Base-by-base conservation (phyloP, 2,888 invertebrate species). In the Phalera bucephala region DNA sequence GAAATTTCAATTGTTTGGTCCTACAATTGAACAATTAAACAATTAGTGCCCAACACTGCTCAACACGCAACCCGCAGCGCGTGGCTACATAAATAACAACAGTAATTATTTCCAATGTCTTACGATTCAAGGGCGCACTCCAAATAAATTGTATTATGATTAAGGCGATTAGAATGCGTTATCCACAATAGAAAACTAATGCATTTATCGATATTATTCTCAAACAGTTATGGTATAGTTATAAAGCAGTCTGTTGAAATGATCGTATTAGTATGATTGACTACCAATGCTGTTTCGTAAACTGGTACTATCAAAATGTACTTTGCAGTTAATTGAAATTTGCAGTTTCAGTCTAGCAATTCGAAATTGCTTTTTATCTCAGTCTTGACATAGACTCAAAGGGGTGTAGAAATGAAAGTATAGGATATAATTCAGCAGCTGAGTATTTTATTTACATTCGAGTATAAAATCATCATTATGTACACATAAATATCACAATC, bases 401-500 rank as follows among this genome's bases (percentile, higher is more conserved):
- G 20, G 31, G 33, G 31, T 12, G 17, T 22, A 20, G 12, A 3
- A 23, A 63, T 40, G 35, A 30, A 70, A 64, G 65, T 36, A 40
- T 55, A 45, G 14, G 30, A 38, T 72, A 67, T 62, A 76, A 63
- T 82, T 88, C 87, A 86, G 82, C 84, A 83, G 84, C 81, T 79
- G 80, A 80, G 65, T 81, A 76, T 88, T 58, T 84, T 86, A 88
- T 88, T 88, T 81, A 86, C 84, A 81, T 58, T 72, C 70, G 76
- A 79, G 72, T 83, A 84, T 73, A 78, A 80, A 75, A 64, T 67
- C 68, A 73, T 73, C 72, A 73, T 72, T 80, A 82, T 80, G 59
- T 85, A 86, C 84, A 86, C 84, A 85, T 89, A 89, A 89, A 88
- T 89, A 89, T 87, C 87, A 87, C 89, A 88, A 73, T 79, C 83